Evolutionary conservation across 2,888 invertebrate species (phyloP).

Genomic region (Mythimna lalbum): DNA sequence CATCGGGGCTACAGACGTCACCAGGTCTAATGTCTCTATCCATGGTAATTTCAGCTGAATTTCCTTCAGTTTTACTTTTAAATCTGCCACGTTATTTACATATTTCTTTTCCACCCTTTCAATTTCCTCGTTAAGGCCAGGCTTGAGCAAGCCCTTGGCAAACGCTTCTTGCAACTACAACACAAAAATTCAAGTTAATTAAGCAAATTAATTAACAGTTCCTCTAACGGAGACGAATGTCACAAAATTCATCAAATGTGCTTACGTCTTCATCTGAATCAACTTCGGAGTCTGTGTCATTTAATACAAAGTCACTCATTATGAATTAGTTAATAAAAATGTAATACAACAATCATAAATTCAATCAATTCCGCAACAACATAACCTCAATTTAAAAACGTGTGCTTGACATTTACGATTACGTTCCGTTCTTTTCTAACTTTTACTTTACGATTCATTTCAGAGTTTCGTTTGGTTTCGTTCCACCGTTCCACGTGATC

Average conservation of each 20-base stretch:
- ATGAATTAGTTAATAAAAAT: slow-evolving; percentile 2
- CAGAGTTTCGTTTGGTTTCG: too few relatives aligned
- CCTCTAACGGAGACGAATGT: not conserved
- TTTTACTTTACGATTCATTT: too few relatives aligned
- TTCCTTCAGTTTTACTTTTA: slow-evolving; percentile 93
- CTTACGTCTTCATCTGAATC: slow-evolving; percentile 91
- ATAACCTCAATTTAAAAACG: slow-evolving; percentile 56
- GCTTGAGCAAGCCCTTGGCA: slow-evolving; percentile 95
- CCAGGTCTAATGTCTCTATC: slow-evolving; percentile 96
- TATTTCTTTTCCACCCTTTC: slow-evolving; percentile 89
- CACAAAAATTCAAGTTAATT: slow-evolving; percentile 21
- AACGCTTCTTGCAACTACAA: slow-evolving; percentile 97
- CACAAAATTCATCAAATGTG: slow-evolving; percentile 12
- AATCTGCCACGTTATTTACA: slow-evolving; percentile 93
- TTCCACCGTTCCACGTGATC: too few relatives aligned
- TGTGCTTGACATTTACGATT: slow-evolving; percentile 44
- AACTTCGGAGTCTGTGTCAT: slow-evolving; percentile 87
- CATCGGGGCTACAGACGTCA: slow-evolving; percentile 94
- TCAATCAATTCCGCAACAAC: slow-evolving; percentile 38
- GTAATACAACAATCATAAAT: not conserved
- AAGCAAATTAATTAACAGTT: not conserved
- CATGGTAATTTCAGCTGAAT: slow-evolving; percentile 94
- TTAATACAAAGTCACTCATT: slow-evolving; percentile 86
- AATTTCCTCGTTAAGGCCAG: slow-evolving; percentile 94
- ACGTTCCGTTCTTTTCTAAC: not conserved